Conservation (phyloP, 2,113 vertebrate species). For the Hemichromis elongatus region DNA sequence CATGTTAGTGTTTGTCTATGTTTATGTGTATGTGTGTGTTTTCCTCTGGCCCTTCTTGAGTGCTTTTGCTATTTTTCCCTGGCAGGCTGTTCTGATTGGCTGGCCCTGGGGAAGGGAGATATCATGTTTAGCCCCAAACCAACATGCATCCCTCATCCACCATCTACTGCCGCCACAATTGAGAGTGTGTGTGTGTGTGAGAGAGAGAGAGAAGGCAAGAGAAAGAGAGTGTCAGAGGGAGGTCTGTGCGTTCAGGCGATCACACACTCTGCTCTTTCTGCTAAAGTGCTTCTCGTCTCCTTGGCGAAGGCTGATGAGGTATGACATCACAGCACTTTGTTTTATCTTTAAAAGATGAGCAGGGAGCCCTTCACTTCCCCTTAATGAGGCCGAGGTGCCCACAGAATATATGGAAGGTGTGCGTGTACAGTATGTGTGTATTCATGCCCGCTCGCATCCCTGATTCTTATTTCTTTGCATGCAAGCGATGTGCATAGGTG, state of each 20-base stretch:
- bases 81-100: conserved; percentile 74
- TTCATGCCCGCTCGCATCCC: neutral
- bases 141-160: conserved; percentile 73
- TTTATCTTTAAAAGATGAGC: conserved; percentile 79
- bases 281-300: conserved; percentile 71
- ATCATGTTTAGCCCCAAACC: conserved; percentile 78
- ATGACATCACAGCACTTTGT: conserved; percentile 79
- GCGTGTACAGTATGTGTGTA: neutral
- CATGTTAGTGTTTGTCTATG: conserved; percentile 16
- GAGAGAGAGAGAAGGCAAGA: conserved; percentile 1
- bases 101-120: conserved; percentile 68
- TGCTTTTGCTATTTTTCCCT: conserved; percentile 70
- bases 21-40: conserved; percentile 32
- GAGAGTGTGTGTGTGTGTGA: neutral
- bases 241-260: conserved; percentile 71
- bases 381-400: conserved; percentile 69
- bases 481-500: conserved; percentile 32
- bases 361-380: conserved; percentile 60
- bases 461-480: conserved; percentile 14
- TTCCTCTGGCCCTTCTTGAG: conserved; percentile 64
- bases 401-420: conserved; percentile 44
- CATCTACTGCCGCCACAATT: conserved; percentile 32
- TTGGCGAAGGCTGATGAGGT: conserved; percentile 66
- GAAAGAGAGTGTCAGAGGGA: conserved; percentile 57
- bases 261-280: conserved; percentile 63